These are phyloP conservation scores for Pygoscelis adeliae DNA, from an alignment of 2,113 vertebrate genomes.

Conservation along the genomic window DNA sequence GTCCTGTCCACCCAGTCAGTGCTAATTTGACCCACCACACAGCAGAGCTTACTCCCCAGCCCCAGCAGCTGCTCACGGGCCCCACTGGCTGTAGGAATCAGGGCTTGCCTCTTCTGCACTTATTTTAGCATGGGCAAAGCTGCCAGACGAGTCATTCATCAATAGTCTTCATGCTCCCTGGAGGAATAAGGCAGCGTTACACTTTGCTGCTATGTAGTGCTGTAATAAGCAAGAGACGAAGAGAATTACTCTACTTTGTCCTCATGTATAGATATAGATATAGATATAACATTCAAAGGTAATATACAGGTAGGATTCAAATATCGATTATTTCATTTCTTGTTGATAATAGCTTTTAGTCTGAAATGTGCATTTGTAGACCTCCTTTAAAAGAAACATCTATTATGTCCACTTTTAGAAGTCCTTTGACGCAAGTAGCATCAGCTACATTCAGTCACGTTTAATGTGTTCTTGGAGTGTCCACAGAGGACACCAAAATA, in stretches of 20 bases:
- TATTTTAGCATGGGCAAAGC: not conserved
- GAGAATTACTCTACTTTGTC: not conserved
- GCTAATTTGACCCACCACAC: not conserved
- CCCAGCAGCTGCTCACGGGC: not conserved
- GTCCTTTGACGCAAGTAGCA: not conserved
- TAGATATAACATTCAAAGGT: not conserved
- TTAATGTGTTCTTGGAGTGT: not conserved
- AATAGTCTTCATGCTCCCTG: not conserved
- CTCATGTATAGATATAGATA: not conserved
- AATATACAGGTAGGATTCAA: not conserved
- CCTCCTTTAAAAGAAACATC: not conserved
- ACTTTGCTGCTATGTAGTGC: not conserved
- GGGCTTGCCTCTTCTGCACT: not conserved
- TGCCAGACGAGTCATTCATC: not conserved
- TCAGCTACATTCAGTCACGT: not conserved
- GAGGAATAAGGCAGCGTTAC: not conserved
- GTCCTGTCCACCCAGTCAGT: not conserved
- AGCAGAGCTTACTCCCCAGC: rapidly evolving
- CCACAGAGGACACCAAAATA: not conserved
- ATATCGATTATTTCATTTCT: not conserved
- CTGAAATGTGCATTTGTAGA: not conserved
- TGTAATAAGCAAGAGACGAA: not conserved
- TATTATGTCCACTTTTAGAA: not conserved
- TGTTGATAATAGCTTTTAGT: not conserved
- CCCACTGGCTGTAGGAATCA: rapidly evolving